Base-by-base conservation (phyloP, 2,113 vertebrate species). In the Desmodus rotundus region DNA sequence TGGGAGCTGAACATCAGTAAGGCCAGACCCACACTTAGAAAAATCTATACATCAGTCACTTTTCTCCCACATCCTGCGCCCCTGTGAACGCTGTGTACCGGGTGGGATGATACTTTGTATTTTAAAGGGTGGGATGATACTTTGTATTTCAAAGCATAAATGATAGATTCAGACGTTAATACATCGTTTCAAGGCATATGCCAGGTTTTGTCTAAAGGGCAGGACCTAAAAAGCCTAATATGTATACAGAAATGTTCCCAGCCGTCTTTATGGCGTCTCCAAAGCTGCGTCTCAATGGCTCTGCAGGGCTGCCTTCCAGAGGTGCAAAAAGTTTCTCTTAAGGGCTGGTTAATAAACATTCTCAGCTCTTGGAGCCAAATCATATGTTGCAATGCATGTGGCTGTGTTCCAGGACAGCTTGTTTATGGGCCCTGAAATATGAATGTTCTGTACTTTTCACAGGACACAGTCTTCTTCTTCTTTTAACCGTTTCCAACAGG, bases 341-440 rank as follows among this genome's bases (percentile, higher is more conserved):
- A 56, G 14, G 4, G 36, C 16, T 38, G 6, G 11, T 38, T 4
- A n/a, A 26, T 54, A 4, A n/a, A 10, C 26, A 13, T 47, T 24
- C 86, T 31, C 8, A 4, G 11, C 1, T 31, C 41, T 14, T 12
- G 0, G 1, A 38, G 17, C 12, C 58, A 41, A 19, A 1, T 17
- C 11, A 31, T 63, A 4, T 13, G 26, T 14, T 7, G 19, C 52
- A 8, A 8, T 3, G 22, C 20, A n/a, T 10, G 56, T 2, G 56
- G 56, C 56, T 22, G 56, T 7, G 56, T 58, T 10, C 22, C 56
- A 58, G 56, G 20, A 3, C 58, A 31, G 19, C 47, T 33, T 50
- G 4, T 17, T 28, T 7, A 10, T 2, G 15, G 22, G n/a, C 28
- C 2, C 43, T 3, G 4, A 81, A 19, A 52, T 33, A 3, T 0